A percentile compares a stretch with the other conserved stretches of the same genome.
These are phyloP conservation scores for Palythoa heliodiscus DNA, from an alignment of 92 coral and sea anemone genomes.

Conservation along the genomic window DNA sequence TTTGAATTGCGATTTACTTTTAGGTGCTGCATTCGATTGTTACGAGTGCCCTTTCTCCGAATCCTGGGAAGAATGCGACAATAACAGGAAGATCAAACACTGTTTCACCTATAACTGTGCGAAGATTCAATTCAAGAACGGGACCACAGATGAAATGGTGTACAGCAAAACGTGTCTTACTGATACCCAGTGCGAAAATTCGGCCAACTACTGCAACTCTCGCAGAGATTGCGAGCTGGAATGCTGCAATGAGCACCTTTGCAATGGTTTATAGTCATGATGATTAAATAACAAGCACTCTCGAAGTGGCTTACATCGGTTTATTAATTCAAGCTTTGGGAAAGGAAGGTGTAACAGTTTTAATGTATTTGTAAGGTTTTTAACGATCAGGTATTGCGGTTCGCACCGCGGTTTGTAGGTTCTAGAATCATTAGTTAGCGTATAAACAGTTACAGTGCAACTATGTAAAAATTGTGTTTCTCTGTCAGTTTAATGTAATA, in stretches of 20 bases:
- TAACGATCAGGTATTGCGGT: no score
- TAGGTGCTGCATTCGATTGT: not conserved
- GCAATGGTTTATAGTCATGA: not conserved
- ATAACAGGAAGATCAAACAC: not conserved
- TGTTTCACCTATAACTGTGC: conserved; percentile 26
- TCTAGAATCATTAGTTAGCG: no score
- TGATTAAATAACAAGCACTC: no score
- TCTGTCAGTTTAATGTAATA: no score
- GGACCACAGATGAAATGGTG: not conserved
- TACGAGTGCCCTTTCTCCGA: not conserved
- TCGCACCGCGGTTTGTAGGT: no score
- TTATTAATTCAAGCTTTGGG: no score
- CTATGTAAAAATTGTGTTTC: no score
- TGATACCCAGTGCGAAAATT: not conserved
- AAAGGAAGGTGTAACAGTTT: no score
- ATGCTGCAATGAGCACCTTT: not conserved
- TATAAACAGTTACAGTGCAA: no score
- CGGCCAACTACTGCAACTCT: not conserved
- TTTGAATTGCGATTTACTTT: no score
- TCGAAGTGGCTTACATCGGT: no score
- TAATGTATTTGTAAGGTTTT: no score
- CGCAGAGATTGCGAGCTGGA: conserved; percentile 6
- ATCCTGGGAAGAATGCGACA: not conserved
- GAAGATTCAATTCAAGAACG: not conserved
- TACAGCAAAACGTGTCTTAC: conserved; percentile 9